These are phyloP conservation scores for Strigops habroptila DNA, from an alignment of 2,113 vertebrate species.

Conservation along the genomic window DNA sequence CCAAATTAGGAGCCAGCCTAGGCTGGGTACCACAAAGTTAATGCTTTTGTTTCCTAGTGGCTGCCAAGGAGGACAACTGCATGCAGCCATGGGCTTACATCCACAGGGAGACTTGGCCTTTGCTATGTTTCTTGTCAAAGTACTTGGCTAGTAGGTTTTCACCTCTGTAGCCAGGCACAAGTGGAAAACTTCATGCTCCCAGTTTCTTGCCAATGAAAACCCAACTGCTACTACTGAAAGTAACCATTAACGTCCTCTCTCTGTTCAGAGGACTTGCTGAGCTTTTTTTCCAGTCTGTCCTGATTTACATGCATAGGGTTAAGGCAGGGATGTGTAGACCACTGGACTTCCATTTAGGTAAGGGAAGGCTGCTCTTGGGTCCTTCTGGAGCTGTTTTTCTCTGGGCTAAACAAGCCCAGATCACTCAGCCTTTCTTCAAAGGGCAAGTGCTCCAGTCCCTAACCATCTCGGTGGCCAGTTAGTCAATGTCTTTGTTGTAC, in stretches of 20 bases:
- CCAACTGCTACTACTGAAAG: neutral
- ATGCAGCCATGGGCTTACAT: accelerated
- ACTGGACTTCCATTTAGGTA: neutral
- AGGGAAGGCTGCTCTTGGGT: neutral
- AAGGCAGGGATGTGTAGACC: neutral
- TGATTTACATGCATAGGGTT: neutral
- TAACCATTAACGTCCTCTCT: neutral
- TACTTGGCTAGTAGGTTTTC: neutral
- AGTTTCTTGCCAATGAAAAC: neutral
- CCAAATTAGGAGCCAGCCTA: neutral
- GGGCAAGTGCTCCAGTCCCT: neutral
- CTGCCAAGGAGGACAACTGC: neutral
- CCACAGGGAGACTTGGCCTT: neutral
- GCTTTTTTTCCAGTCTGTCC: neutral
- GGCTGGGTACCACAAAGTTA: neutral
- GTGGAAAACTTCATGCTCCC: neutral
- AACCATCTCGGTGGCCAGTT: neutral
- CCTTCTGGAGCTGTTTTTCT: neutral
- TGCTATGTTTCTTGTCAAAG: neutral
- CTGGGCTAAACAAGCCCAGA: neutral
- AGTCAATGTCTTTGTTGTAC: neutral
- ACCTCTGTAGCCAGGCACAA: neutral
- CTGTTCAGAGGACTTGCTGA: neutral
- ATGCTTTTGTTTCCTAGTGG: neutral
- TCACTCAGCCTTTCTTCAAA: neutral